Evolutionary conservation across 1,140 invertebrate genomes (phyloP), one percentile per base, ranked within the genome.

Genomic region (Lepidurus arcticus): DNA sequence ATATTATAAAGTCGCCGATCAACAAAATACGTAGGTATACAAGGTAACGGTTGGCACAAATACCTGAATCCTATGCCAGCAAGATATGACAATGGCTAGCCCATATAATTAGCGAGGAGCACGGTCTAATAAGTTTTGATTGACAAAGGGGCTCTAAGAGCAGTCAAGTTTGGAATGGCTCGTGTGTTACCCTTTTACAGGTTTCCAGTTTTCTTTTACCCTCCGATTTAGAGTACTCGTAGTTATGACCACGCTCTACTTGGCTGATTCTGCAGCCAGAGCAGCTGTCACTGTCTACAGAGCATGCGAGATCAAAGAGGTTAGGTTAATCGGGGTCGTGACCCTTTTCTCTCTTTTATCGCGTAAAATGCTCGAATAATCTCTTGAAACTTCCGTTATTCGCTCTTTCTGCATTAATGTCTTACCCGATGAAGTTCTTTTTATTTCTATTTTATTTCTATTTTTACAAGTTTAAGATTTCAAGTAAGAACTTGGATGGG

Each of bases 161-260:
- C 13, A 21, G 53, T 65, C 53, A 65, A 65, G 53, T 65, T 65
- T 65, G 47, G 47, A 65, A 65, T 65, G 47, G 47, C 47, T 65
- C 53, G 53, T 65, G 53, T 21, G 34, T 34, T 34, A 65, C 53
- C 53, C 53, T 65, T 65, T 65, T 65, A 1, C 0, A 21, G 1
- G 16, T 65, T 65, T 21, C 53, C 16, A 65, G 16, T 65, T 21
- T 21, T 13, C 16, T 65, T 65, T 65, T 21, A 7, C 53, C 53
- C 53, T 13, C 8, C 53, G 53, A 65, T 65, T 34, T 65, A 65
- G 16, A 65, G n/a, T 65, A 9, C 47, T 53, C 47, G 6, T 24
- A 34, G 34, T 34, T 34, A 65, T 21, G 6, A 65, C 8, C 53
- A 65, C 13, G 53, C 53, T 65, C 53, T 65, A 16, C 21, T 65